phyloP scores from a whole-genome alignment of 2,113 vertebrate species.

The Lagopus muta region DNA sequence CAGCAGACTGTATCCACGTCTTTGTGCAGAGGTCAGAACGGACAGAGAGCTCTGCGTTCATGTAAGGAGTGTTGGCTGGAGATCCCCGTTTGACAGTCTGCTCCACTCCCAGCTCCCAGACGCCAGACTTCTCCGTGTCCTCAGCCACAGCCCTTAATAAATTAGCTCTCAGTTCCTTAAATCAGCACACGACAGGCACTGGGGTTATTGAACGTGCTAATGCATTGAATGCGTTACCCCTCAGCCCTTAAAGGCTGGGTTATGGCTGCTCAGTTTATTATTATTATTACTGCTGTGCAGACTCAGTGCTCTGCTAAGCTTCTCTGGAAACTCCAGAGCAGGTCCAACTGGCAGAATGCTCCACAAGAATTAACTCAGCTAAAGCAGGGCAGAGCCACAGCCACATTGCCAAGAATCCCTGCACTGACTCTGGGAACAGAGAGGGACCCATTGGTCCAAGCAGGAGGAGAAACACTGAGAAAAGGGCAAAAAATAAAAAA shows the following conservation, averaged over 20 bases:
- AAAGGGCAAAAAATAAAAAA: background rate
- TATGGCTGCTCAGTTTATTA: background rate
- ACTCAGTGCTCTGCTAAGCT: constrained; percentile 13
- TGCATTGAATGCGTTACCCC: constrained; percentile 11
- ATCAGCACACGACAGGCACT: constrained; percentile 44
- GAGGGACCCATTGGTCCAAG: background rate
- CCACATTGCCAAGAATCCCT: background rate
- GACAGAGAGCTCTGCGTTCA: background rate
- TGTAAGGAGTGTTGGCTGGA: background rate
- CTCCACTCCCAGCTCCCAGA: constrained; percentile 37
- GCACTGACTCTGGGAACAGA: background rate
- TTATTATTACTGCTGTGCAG: background rate
- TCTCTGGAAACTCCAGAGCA: background rate
- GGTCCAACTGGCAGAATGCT: background rate
- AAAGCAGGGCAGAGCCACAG: background rate
- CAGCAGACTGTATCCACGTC: accelerated
- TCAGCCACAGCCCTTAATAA: constrained; percentile 18
- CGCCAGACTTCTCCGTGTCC: constrained; percentile 28
- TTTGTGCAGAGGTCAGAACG: background rate
- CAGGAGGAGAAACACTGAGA: background rate
- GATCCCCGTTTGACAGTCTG: background rate
- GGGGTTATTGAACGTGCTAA: constrained; percentile 1
- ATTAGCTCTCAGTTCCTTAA: constrained; percentile 43
- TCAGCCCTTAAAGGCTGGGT: constrained; percentile 12
- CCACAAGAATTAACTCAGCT: background rate